Evolutionary conservation across 2,797 vertebrate species (phyloP).

Genomic region (Leontopithecus rosalia): DNA sequence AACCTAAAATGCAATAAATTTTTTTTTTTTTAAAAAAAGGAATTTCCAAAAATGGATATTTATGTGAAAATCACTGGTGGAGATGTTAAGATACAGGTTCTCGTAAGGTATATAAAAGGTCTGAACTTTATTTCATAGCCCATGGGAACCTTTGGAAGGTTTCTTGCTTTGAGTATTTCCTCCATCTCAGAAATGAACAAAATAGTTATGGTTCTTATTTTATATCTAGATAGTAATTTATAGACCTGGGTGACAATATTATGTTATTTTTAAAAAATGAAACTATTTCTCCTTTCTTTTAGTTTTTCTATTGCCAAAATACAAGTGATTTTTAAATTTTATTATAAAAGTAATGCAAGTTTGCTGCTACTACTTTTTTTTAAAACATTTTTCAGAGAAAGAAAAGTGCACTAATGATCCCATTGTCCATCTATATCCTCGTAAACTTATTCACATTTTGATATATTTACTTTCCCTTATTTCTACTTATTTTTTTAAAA

Average conservation of each 20-base stretch:
- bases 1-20: too few species aligned
- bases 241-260: neutral
- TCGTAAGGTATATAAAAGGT: neutral
- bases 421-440: neutral
- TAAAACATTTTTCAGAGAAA: neutral
- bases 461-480: neutral
- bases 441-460: neutral
- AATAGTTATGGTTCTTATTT: neutral
- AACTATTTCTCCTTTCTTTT: slow-evolving; percentile 34
- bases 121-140: neutral
- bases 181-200: neutral
- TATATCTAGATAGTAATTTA: neutral
- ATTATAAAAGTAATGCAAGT: neutral
- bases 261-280: neutral
- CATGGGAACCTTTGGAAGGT: neutral
- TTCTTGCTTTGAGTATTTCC: neutral
- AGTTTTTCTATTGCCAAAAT: neutral
- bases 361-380: neutral
- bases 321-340: slow-evolving; percentile 16
- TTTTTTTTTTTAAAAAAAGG: too few species aligned
- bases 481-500: slow-evolving; percentile 12
- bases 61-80: neutral
- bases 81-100: neutral
- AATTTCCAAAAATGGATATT: neutral
- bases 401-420: neutral